Evolutionary conservation across 2,113 vertebrate genomes (phyloP).

Genomic region (Trogon surrucura): DNA sequence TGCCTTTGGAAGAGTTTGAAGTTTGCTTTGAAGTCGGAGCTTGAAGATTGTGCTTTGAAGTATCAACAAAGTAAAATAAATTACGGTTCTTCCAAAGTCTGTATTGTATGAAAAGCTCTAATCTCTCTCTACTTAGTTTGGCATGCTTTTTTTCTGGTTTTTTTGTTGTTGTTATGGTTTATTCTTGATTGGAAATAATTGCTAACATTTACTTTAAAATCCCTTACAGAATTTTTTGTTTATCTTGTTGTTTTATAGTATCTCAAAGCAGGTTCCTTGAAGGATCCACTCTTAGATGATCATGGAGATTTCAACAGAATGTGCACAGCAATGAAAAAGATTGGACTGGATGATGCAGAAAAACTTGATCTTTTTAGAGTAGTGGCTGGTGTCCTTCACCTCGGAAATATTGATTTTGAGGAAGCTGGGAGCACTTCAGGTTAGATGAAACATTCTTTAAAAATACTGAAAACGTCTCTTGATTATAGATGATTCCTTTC

Average conservation of each 20-base stretch:
- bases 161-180: neutral
- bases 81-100: neutral
- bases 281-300: slow-evolving; percentile 95
- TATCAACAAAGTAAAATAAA: neutral
- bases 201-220: neutral
- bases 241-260: slow-evolving; percentile 78
- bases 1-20: neutral
- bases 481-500: neutral
- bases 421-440: slow-evolving; percentile 96
- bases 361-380: slow-evolving; percentile 96
- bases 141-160: neutral
- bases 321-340: slow-evolving; percentile 97
- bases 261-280: slow-evolving; percentile 89
- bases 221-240: neutral
- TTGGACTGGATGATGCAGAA: slow-evolving; percentile 92
- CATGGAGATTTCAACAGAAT: slow-evolving; percentile 93
- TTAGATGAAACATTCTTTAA: slow-evolving; percentile 59
- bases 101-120: neutral
- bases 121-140: neutral
- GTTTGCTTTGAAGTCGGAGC: neutral
- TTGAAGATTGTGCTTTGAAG: neutral
- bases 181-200: neutral
- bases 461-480: neutral
- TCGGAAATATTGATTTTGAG: slow-evolving; percentile 98
- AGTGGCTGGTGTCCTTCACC: slow-evolving; percentile 95